These are phyloP conservation scores for Anisognathus igniventris DNA, from an alignment of 2,797 vertebrate genomes.

Conservation along the genomic window DNA sequence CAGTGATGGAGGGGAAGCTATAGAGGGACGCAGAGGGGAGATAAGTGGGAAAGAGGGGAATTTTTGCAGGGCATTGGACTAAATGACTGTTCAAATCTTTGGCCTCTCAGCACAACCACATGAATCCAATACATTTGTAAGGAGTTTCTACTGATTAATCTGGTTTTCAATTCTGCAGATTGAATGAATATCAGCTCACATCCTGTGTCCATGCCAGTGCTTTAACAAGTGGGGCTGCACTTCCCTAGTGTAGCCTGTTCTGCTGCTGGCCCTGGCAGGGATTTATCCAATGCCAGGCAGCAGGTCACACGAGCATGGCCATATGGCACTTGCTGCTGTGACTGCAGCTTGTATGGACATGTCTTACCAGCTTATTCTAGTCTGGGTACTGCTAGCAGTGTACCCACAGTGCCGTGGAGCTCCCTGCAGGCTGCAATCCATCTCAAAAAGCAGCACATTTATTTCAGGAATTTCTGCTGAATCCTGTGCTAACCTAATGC, in stretches of 20 bases:
- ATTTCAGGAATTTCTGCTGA: neutral
- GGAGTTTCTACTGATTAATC: neutral
- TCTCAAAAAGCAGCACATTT: neutral
- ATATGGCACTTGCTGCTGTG: slow-evolving; percentile 3
- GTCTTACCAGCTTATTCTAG: neutral
- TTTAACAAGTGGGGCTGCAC: neutral
- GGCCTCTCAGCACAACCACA: neutral
- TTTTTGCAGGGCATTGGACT: neutral
- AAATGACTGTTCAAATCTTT: neutral
- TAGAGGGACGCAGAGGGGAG: neutral
- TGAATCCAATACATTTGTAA: neutral
- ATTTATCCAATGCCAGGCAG: neutral
- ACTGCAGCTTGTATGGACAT: neutral
- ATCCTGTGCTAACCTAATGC: neutral
- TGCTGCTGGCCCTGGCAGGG: neutral
- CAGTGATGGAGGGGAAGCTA: neutral
- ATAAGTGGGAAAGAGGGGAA: neutral
- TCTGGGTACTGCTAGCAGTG: neutral
- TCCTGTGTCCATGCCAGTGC: neutral
- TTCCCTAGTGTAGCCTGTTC: accelerated
- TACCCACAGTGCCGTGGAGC: accelerated
- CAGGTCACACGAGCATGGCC: neutral
- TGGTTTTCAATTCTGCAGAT: neutral
- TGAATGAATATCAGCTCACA: neutral
- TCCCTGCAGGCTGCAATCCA: neutral